Conservation (phyloP, 1,140 invertebrate genomes). For the Elymnias hypermnestra region DNA sequence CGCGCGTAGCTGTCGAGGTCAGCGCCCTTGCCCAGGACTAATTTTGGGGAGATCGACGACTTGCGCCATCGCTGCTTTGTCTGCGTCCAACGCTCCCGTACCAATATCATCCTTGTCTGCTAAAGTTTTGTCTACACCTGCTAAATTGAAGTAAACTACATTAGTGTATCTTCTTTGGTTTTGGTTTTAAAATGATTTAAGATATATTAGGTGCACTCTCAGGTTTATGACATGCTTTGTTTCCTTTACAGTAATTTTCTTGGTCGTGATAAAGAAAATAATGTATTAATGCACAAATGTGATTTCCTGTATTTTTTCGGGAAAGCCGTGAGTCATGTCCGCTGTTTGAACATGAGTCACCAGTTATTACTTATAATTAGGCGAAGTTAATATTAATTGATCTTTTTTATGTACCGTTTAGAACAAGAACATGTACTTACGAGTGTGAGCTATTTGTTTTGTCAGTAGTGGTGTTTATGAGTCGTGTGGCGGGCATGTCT, state of each 20-base stretch:
- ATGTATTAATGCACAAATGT: too few species aligned
- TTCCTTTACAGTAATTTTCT: too few species aligned
- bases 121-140: conserved; percentile 9
- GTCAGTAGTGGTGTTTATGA: conserved; percentile 11
- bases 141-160: not conserved
- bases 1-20: conserved; percentile 48
- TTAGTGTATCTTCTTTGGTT: not conserved
- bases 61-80: conserved; percentile 62
- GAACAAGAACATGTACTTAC: too few species aligned
- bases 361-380: conserved; percentile 16
- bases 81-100: conserved; percentile 48
- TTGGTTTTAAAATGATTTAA: not conserved
- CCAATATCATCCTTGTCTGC: conserved; percentile 8
- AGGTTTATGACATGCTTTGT: too few species aligned
- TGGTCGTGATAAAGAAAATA: too few species aligned
- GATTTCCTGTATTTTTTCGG: too few species aligned
- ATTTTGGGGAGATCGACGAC: conserved; percentile 73
- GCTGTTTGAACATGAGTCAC: conserved; percentile 18
- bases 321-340: conserved; percentile 23
- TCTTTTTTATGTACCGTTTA: conserved; percentile 15
- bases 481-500: conserved; percentile 37
- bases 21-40: conserved; percentile 70
- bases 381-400: conserved; percentile 21
- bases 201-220: not conserved
- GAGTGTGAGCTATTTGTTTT: conserved; percentile 17